Evolutionary conservation across 2,888 invertebrate species (phyloP).

Genomic region (Cyaniris semiargus): DNA sequence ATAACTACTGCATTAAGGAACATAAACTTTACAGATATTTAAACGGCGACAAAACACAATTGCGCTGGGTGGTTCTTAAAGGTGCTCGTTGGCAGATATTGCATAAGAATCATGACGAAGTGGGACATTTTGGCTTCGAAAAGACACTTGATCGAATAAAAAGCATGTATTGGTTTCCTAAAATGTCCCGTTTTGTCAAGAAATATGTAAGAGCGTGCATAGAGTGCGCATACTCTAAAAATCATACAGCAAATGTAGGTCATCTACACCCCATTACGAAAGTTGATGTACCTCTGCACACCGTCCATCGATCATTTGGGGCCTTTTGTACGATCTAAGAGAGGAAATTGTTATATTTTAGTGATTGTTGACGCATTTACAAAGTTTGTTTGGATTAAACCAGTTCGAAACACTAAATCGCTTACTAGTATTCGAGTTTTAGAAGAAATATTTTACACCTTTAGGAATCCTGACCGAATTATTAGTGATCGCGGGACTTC

Average conservation of each 20-base stretch:
- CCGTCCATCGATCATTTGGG: background rate
- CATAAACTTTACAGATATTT: constrained; percentile 38
- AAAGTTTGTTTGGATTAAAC: constrained; percentile 35
- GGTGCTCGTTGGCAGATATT: constrained; percentile 48
- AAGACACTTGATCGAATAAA: constrained; percentile 45
- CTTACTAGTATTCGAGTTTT: constrained; percentile 30
- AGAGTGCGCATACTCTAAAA: constrained; percentile 48
- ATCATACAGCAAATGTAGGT: background rate
- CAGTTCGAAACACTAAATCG: constrained; percentile 43
- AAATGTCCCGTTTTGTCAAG: constrained; percentile 51
- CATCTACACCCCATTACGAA: background rate
- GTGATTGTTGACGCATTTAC: no score
- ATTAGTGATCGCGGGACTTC: no score
- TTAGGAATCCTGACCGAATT: constrained; percentile 37
- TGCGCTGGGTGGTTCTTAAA: constrained; percentile 49
- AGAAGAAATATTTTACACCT: constrained; percentile 38
- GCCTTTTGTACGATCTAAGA: background rate
- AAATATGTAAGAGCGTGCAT: constrained; percentile 45
- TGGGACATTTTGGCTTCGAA: constrained; percentile 41
- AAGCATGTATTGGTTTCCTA: constrained; percentile 58
- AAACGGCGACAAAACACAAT: constrained; percentile 6
- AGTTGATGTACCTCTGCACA: constrained; percentile 33
- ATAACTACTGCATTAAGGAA: constrained; percentile 41
- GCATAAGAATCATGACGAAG: constrained; percentile 53
- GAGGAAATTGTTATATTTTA: no score